Evolutionary conservation across 2,888 invertebrate species (phyloP).

Genomic region (Drosophila diplacantha): DNA sequence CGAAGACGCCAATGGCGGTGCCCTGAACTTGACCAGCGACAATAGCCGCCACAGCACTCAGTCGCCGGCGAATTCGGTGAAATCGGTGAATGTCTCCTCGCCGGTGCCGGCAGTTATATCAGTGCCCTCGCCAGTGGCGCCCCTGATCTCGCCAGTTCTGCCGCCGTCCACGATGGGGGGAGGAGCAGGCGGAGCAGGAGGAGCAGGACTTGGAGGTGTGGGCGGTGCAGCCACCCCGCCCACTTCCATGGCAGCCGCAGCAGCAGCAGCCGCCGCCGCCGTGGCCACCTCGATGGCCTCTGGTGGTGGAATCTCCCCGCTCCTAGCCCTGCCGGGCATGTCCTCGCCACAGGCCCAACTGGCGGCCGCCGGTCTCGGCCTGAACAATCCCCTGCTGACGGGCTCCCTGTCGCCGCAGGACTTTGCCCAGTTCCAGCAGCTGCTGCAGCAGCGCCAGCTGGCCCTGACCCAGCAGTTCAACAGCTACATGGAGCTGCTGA

Average conservation of each 20-base stretch:
- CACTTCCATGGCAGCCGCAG: slow-evolving; percentile 46
- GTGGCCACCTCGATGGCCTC: slow-evolving; percentile 45
- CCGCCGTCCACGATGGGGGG: slow-evolving; percentile 32
- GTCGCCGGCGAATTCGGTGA: slow-evolving; percentile 68
- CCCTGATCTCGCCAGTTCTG: slow-evolving; percentile 42
- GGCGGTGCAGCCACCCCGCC: slow-evolving; percentile 33
- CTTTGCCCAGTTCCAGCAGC: slow-evolving; percentile 75
- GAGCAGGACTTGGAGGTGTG: not conserved
- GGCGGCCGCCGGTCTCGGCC: slow-evolving; percentile 62
- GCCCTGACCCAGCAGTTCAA: slow-evolving; percentile 77
- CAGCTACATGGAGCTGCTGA: slow-evolving; percentile 76
- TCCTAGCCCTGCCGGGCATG: slow-evolving; percentile 61
- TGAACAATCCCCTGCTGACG: slow-evolving; percentile 64
- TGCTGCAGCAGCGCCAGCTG: slow-evolving; percentile 76
- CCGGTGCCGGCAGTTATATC: slow-evolving; percentile 33
- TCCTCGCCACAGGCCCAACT: slow-evolving; percentile 70
- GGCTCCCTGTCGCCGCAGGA: slow-evolving; percentile 74
- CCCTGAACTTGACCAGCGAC: slow-evolving; percentile 76
- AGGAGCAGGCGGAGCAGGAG: slow-evolving; percentile 12
- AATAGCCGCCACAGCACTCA: slow-evolving; percentile 75
- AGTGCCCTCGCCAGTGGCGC: slow-evolving; percentile 39
- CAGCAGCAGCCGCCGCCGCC: slow-evolving; percentile 47
- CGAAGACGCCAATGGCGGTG: slow-evolving; percentile 72
- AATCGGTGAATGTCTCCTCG: slow-evolving; percentile 41
- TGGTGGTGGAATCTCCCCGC: slow-evolving; percentile 59